A percentile compares a stretch with the other conserved stretches of the same genome.
Evolutionary conservation across 2,797 vertebrate genomes (phyloP).

Genomic region (Sorex maritimensis): DNA sequence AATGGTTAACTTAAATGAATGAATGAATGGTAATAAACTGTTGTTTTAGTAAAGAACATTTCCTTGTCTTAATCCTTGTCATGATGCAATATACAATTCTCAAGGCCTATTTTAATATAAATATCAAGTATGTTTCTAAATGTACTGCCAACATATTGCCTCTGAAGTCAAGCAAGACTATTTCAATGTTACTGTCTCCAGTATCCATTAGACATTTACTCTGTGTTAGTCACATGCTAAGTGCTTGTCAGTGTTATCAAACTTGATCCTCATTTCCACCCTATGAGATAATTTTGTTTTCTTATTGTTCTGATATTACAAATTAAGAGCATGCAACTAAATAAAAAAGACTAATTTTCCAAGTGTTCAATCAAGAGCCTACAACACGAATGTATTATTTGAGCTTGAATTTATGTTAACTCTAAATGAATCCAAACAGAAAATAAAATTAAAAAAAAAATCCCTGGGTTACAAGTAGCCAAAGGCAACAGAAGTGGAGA

Average conservation of each 20-base stretch:
- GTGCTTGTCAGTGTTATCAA: slow-evolving; percentile 7
- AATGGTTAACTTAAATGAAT: slow-evolving; percentile 42
- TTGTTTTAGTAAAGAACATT: background rate
- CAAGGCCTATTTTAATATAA: background rate
- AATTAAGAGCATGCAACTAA: background rate
- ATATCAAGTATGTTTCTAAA: slow-evolving; percentile 5
- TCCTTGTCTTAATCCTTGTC: background rate
- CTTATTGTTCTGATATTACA: slow-evolving; percentile 24
- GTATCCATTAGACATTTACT: background rate
- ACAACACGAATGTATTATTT: background rate
- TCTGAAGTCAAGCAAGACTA: slow-evolving; percentile 8
- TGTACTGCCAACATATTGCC: background rate
- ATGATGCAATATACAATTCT: background rate
- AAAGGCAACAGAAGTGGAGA: too few relatives aligned
- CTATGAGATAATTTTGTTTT: background rate
- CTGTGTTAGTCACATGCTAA: background rate
- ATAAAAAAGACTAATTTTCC: background rate
- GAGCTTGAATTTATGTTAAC: background rate
- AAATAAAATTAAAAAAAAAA: background rate
- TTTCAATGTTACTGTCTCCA: background rate
- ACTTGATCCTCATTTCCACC: background rate
- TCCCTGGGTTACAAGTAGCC: too few relatives aligned
- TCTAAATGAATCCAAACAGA: background rate
- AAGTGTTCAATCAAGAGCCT: background rate
- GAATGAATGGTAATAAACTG: slow-evolving; percentile 20